Evolutionary conservation across 1,140 invertebrate genomes (phyloP).

Genomic region (Leptinotarsa texana): DNA sequence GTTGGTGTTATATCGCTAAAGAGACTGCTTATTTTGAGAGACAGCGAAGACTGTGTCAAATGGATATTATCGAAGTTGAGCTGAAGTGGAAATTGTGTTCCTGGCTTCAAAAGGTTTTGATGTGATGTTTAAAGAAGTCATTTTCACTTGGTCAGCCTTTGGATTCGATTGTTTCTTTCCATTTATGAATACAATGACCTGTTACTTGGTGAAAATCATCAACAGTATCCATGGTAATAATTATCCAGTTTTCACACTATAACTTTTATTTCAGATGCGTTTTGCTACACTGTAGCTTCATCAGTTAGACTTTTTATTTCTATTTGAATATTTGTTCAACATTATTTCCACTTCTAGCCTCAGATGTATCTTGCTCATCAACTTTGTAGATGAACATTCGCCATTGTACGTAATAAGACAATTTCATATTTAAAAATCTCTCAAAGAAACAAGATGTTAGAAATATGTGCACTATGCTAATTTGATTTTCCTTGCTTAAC

Average conservation of each 20-base stretch:
- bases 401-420: conserved; percentile 14
- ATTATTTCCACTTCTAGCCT: background rate
- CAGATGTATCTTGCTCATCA: background rate
- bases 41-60: background rate
- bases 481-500: conserved; percentile 31
- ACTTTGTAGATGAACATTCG: background rate
- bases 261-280: no score
- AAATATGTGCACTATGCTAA: conserved; percentile 33
- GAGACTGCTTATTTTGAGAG: conserved; percentile 2
- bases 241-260: no score
- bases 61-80: no score
- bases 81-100: no score
- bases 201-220: no score
- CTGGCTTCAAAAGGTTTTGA: no score
- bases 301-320: no score
- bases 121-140: background rate
- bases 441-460: conserved; percentile 25
- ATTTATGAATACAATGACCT: no score
- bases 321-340: background rate
- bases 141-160: no score
- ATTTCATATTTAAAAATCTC: conserved; percentile 27
- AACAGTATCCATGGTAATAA: no score
- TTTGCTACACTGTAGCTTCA: no score
- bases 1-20: background rate
- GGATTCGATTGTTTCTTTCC: no score